Evolutionary conservation across 2,888 invertebrate genomes (phyloP).

Genomic region (Platycheirus albimanus): DNA sequence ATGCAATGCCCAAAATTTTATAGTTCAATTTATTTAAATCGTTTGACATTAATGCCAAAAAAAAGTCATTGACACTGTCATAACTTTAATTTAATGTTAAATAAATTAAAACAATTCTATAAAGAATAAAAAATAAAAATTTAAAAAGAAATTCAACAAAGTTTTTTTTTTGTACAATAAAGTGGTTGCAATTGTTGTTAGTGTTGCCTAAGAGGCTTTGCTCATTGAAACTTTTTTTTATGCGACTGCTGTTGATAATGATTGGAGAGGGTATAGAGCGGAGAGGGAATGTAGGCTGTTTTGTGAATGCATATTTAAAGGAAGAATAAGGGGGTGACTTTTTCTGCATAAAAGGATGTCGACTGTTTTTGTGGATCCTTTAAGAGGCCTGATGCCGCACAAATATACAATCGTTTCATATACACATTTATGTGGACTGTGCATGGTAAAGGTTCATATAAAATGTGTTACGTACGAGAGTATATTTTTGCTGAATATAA

Average conservation of each 20-base stretch:
- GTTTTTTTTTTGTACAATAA: background rate
- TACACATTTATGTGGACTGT: background rate
- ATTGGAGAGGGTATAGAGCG: background rate
- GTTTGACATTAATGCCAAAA: too few relatives aligned
- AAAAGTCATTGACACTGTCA: constrained; percentile 55
- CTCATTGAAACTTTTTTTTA: constrained; percentile 34
- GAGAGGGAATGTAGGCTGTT: too few relatives aligned
- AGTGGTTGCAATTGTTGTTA: constrained; percentile 36
- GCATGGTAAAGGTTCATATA: background rate
- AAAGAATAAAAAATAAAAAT: too few relatives aligned
- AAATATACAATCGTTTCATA: background rate
- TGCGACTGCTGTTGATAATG: constrained; percentile 13
- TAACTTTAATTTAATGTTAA: constrained; percentile 27
- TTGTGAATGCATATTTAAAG: constrained; percentile 12
- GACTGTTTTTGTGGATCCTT: constrained; percentile 15
- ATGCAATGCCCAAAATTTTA: constrained; percentile 23
- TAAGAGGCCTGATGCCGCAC: background rate
- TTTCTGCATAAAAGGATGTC: constrained; percentile 31
- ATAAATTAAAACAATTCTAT: too few relatives aligned
- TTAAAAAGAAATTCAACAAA: background rate
- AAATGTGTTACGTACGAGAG: background rate
- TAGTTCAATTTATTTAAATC: too few relatives aligned
- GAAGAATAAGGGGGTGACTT: constrained; percentile 12
- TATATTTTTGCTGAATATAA: background rate
- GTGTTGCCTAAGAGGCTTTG: constrained; percentile 22